Evolutionary conservation across 2,797 vertebrate genomes (phyloP).

Genomic region (Chrysolophus pictus): DNA sequence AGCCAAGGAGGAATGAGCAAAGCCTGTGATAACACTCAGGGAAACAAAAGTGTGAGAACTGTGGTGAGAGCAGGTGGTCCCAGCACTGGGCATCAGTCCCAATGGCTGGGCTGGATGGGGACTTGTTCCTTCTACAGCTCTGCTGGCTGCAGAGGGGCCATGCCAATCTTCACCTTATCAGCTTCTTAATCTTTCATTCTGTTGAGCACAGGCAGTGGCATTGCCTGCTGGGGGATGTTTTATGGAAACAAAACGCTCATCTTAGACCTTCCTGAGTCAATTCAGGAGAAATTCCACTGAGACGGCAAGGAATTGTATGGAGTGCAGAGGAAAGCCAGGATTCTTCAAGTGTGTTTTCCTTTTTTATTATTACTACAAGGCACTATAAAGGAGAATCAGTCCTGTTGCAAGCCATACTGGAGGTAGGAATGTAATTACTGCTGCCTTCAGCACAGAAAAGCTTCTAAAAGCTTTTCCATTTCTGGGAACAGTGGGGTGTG

Average conservation of each 20-base stretch:
- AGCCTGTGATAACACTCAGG: background rate
- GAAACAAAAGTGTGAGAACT: background rate
- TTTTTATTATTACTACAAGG: background rate
- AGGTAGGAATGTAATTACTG: slow-evolving; percentile 9
- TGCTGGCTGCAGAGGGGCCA: background rate
- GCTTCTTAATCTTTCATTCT: background rate
- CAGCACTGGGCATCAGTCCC: accelerated
- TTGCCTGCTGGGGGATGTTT: background rate
- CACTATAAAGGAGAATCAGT: background rate
- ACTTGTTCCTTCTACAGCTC: background rate
- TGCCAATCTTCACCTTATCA: background rate
- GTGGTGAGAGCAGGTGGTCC: background rate
- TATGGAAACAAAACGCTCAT: background rate
- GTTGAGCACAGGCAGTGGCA: background rate
- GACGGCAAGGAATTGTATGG: background rate
- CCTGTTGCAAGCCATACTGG: background rate
- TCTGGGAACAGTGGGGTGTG: background rate
- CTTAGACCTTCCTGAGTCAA: background rate
- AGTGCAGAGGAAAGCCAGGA: background rate
- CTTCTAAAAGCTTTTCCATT: slow-evolving; percentile 32
- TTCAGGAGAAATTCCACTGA: background rate
- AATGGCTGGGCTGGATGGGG: background rate
- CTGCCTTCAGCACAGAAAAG: background rate
- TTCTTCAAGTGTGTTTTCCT: background rate
- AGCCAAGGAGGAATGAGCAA: slow-evolving; percentile 7